These are phyloP conservation scores for Deilephila porcellus DNA, from an alignment of 2,888 invertebrate species.

Conservation along the genomic window DNA sequence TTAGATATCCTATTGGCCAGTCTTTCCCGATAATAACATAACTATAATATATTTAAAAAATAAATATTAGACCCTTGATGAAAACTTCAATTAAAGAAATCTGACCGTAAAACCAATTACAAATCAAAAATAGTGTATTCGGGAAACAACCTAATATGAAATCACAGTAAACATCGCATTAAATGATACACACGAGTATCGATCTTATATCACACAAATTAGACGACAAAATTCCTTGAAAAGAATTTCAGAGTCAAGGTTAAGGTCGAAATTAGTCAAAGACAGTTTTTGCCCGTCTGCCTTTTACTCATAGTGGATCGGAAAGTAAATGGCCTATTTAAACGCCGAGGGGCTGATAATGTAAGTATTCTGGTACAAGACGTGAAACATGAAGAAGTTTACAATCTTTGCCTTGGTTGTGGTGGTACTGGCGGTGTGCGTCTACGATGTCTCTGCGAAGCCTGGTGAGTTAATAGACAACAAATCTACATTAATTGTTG, in stretches of 20 bases:
- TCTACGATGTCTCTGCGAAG: slow-evolving; percentile 37
- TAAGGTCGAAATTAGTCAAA: slow-evolving; percentile 28
- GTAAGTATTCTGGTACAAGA: slow-evolving; percentile 8
- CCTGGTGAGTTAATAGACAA: slow-evolving; percentile 37
- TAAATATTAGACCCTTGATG: no score
- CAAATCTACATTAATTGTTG: no score
- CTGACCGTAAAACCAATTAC: not conserved
- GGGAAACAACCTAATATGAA: slow-evolving; percentile 14
- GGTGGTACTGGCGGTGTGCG: slow-evolving; percentile 41
- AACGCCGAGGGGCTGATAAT: slow-evolving; percentile 31
- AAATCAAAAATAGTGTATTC: not conserved
- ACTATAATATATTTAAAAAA: no score
- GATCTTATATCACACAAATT: not conserved
- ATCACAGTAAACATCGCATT: not conserved
- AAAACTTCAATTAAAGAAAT: not conserved
- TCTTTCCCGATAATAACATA: no score
- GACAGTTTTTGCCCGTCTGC: slow-evolving; percentile 31
- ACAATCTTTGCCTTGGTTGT: slow-evolving; percentile 41
- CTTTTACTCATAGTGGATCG: slow-evolving; percentile 37
- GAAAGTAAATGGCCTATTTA: slow-evolving; percentile 46
- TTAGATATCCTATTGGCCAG: no score
- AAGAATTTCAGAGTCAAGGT: not conserved
- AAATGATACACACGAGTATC: not conserved
- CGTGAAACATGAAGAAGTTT: slow-evolving; percentile 44
- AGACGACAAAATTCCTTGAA: not conserved